Conservation (phyloP, 2,113 vertebrate species). For the Psophia crepitans region DNA sequence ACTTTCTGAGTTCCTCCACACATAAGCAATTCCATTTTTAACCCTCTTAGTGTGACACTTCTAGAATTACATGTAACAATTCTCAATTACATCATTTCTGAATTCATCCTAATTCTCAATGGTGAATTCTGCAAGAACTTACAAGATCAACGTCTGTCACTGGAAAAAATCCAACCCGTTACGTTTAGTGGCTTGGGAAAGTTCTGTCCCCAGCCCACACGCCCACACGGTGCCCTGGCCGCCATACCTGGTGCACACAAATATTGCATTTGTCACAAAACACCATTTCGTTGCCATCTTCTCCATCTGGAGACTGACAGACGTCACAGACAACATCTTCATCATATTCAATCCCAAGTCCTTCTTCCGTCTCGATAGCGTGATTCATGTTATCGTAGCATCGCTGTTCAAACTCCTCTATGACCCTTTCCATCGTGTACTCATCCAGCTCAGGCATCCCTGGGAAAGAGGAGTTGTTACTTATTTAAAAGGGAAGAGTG, state of each 20-base stretch:
- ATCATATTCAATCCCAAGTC: slow-evolving; percentile 95
- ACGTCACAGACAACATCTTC: slow-evolving; percentile 98
- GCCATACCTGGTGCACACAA: slow-evolving; percentile 93
- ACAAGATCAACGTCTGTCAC: not conserved
- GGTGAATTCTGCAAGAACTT: not conserved
- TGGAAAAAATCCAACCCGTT: not conserved
- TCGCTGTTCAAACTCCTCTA: slow-evolving; percentile 91
- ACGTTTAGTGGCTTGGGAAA: not conserved
- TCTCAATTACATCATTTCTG: not conserved
- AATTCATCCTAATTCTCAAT: not conserved
- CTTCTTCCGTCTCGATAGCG: slow-evolving; percentile 92
- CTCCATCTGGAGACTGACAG: slow-evolving; percentile 94
- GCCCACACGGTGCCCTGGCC: not conserved
- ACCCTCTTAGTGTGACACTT: not conserved
- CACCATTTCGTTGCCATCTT: slow-evolving; percentile 99
- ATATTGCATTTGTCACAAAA: slow-evolving; percentile 99
- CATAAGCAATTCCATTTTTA: not conserved
- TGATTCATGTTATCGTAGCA: slow-evolving; percentile 94
- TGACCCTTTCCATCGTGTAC: slow-evolving; percentile 87
- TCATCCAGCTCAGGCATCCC: slow-evolving; percentile 86
- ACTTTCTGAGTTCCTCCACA: not conserved
- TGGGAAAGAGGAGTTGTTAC: not conserved
- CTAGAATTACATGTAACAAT: not conserved
- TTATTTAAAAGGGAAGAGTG: not conserved
- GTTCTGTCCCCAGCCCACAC: not conserved